Conservation (phyloP, 2,888 invertebrate species). For the Xanthia togata region DNA sequence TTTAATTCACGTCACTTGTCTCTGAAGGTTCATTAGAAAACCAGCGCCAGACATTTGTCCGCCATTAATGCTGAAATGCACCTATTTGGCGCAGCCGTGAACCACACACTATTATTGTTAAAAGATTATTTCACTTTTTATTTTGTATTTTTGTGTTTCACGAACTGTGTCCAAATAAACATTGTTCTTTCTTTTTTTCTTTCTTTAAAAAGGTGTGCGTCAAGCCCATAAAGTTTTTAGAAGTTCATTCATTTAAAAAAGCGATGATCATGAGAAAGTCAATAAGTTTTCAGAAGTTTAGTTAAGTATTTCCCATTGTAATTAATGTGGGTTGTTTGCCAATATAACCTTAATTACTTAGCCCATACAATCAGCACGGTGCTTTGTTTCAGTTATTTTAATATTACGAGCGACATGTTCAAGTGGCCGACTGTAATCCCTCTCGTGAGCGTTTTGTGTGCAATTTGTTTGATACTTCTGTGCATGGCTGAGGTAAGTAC, state of each 20-base stretch:
- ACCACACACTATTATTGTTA: no score
- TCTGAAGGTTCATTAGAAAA: no score
- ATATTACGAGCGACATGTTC: conserved; percentile 73
- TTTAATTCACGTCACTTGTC: no score
- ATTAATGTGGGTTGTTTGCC: neutral
- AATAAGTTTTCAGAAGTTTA: neutral
- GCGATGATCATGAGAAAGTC: neutral
- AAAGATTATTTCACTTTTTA: no score
- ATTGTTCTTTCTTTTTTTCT: no score
- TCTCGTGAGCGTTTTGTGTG: conserved; percentile 70
- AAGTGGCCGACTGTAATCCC: conserved; percentile 79
- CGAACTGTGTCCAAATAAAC: no score
- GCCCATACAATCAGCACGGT: neutral
- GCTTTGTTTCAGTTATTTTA: conserved; percentile 74
- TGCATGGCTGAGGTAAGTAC: conserved; percentile 76
- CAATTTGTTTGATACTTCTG: conserved; percentile 75
- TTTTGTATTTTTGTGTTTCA: no score
- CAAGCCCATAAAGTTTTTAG: no score
- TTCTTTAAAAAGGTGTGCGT: no score
- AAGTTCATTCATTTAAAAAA: neutral
- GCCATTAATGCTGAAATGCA: no score
- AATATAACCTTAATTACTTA: neutral
- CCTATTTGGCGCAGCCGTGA: no score
- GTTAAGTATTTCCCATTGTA: neutral
- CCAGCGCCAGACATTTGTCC: no score